Evolutionary conservation across 2,113 vertebrate genomes (phyloP).

Genomic region (Geococcyx californianus): DNA sequence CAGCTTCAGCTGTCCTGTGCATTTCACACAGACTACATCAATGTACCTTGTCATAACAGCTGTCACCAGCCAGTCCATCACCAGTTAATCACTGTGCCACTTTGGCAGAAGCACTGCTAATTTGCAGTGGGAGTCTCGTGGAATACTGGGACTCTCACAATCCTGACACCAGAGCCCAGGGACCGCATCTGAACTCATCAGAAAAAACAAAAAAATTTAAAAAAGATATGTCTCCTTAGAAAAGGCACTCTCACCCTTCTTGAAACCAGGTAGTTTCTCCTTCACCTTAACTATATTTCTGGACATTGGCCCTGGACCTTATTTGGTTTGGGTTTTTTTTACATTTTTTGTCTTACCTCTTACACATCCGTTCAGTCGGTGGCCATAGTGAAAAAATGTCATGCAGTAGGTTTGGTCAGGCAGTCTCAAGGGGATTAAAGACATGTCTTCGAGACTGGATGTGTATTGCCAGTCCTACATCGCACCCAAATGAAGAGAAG

Average conservation of each 20-base stretch:
- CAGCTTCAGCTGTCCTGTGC: background rate
- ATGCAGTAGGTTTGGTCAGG: background rate
- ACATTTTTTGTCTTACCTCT: background rate
- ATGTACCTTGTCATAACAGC: background rate
- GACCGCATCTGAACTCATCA: background rate
- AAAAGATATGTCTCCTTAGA: background rate
- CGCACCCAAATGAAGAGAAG: fast-evolving
- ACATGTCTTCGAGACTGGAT: background rate
- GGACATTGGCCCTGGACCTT: background rate
- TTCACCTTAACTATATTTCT: background rate
- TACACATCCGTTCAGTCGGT: background rate
- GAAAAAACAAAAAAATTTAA: background rate
- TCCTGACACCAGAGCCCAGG: background rate
- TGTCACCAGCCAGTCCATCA: background rate
- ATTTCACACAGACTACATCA: background rate
- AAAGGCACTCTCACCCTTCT: background rate
- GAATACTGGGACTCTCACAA: background rate
- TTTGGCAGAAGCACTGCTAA: background rate
- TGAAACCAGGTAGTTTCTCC: background rate
- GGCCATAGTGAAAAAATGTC: background rate
- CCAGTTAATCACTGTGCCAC: background rate
- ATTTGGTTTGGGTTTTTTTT: background rate
- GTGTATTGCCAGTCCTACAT: background rate
- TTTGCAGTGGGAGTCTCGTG: background rate
- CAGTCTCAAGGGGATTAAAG: background rate